phyloP scores from a whole-genome alignment of 2,888 invertebrate genomes.

The Maniola hyperantus region DNA sequence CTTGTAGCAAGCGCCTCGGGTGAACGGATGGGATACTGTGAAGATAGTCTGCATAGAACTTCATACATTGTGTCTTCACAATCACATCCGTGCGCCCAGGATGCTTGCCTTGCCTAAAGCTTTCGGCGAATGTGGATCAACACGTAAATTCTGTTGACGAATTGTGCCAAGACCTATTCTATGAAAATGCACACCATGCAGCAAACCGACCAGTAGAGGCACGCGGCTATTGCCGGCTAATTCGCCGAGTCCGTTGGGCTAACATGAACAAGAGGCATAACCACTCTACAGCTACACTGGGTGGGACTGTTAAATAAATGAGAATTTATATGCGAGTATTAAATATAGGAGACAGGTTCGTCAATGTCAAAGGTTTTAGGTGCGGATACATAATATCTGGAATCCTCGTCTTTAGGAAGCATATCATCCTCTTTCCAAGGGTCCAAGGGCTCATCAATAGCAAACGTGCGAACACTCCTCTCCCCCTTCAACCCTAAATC shows the following conservation, averaged over 20 bases:
- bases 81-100: too few species aligned
- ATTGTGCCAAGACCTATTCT: background rate
- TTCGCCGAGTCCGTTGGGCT: background rate
- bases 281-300: background rate
- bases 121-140: background rate
- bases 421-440: constrained; percentile 37
- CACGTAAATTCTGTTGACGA: background rate
- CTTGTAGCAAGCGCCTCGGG: too few species aligned
- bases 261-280: background rate
- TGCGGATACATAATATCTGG: constrained; percentile 64
- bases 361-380: constrained; percentile 83
- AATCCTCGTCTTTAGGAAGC: constrained; percentile 38
- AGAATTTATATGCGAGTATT: background rate
- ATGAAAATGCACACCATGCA: too few species aligned
- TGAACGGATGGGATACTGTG: too few species aligned
- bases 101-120: background rate
- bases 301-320: background rate
- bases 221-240: too few species aligned
- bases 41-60: too few species aligned
- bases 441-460: constrained; percentile 79
- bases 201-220: too few species aligned
- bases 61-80: too few species aligned
- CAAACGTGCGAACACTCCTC: constrained; percentile 51
- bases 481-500: constrained; percentile 25
- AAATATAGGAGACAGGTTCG: constrained; percentile 61